phyloP scores from a whole-genome alignment of 2,113 vertebrate genomes.

The Equus quagga region DNA sequence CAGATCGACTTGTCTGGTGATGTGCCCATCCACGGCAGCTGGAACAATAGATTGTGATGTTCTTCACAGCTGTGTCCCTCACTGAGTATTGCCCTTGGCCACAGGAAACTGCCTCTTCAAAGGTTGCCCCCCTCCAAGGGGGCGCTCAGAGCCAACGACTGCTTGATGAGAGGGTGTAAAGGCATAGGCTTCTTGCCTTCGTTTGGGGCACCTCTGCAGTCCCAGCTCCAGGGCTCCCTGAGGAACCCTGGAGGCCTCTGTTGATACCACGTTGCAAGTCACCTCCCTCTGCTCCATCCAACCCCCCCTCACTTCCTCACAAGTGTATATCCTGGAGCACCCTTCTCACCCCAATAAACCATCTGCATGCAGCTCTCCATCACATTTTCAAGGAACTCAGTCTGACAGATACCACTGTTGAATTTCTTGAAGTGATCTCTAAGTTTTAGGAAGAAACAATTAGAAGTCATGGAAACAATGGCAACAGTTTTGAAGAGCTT shows the following conservation, averaged over 20 bases:
- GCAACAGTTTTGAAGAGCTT: constrained; percentile 13
- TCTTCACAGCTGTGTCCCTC: neutral
- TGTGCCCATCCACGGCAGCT: neutral
- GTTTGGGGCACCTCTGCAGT: neutral
- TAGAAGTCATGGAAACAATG: constrained; percentile 36
- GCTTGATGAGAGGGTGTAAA: neutral
- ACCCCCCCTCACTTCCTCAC: neutral
- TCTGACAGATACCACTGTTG: neutral
- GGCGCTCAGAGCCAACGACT: neutral
- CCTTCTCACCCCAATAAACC: neutral
- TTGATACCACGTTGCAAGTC: too few relatives aligned
- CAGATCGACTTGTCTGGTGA: neutral
- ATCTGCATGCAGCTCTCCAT: neutral
- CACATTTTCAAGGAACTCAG: neutral
- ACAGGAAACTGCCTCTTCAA: neutral
- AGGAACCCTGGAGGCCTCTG: neutral
- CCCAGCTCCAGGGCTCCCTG: neutral
- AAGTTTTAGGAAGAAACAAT: constrained; percentile 45
- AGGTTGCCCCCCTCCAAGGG: neutral
- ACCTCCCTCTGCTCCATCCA: neutral
- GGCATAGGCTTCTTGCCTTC: neutral
- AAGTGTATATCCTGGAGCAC: neutral
- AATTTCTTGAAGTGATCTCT: neutral
- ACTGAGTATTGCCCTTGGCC: neutral
- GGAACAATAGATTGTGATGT: neutral